Conservation (phyloP, 2,113 vertebrate species). For the Bambusicola thoracicus region DNA sequence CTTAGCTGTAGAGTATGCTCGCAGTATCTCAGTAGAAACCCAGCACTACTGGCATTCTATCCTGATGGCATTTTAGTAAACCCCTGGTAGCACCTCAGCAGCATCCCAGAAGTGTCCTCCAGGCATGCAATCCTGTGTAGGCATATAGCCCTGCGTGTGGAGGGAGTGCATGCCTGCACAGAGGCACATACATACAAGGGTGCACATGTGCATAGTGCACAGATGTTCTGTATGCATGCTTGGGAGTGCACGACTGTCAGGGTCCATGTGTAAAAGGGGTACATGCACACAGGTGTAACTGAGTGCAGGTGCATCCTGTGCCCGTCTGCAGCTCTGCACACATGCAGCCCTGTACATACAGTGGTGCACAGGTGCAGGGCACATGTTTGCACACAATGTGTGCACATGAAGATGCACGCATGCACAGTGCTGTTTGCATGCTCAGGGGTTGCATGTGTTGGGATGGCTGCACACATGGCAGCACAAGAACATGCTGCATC, state of each 20-base stretch:
- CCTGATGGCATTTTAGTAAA: not conserved
- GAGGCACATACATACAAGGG: not conserved
- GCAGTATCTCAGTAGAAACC: not conserved
- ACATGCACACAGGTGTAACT: not conserved
- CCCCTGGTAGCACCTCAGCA: fast-evolving
- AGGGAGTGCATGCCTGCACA: fast-evolving
- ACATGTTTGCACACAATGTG: not conserved
- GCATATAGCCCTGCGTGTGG: fast-evolving
- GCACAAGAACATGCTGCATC: not conserved
- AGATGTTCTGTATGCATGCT: fast-evolving
- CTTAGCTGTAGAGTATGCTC: not conserved
- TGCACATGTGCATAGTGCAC: not conserved
- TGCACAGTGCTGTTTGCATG: not conserved
- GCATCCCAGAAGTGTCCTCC: not conserved
- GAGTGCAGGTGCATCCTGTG: not conserved
- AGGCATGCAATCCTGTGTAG: not conserved
- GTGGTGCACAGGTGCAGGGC: not conserved
- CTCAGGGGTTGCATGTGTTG: fast-evolving
- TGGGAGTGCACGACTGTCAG: not conserved
- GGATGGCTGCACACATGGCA: not conserved
- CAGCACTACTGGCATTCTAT: not conserved
- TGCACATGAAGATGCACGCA: not conserved
- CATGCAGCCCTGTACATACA: fast-evolving
- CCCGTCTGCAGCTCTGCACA: not conserved
- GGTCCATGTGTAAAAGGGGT: fast-evolving